Conservation (phyloP, 2,888 invertebrate genomes). For the Limnephilus lunatus region DNA sequence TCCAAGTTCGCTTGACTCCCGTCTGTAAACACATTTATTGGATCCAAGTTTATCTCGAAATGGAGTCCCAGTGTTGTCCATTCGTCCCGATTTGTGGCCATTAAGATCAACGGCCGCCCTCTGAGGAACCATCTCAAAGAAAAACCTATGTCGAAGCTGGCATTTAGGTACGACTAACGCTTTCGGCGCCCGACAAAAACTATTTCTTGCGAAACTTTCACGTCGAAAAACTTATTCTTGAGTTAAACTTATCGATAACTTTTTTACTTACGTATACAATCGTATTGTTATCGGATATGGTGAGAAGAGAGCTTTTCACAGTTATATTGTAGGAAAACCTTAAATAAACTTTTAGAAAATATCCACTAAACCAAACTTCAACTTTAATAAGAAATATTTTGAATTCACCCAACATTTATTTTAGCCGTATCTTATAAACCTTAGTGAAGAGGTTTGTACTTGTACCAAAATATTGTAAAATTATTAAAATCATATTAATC, state of each 20-base stretch:
- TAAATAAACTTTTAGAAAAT: not conserved
- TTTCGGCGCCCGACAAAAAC: not conserved
- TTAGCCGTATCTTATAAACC: no score
- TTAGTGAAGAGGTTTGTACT: no score
- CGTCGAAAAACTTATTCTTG: not conserved
- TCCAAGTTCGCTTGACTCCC: not conserved
- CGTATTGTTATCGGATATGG: not conserved
- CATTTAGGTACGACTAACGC: not conserved
- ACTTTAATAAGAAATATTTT: no score
- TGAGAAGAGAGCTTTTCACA: not conserved
- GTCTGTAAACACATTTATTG: constrained; percentile 18
- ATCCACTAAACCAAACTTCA: no score
- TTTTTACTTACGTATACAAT: not conserved
- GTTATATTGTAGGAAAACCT: not conserved
- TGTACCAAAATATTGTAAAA: no score
- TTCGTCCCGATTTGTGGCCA: constrained; percentile 50
- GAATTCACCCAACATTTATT: no score
- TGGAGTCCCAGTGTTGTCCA: constrained; percentile 21
- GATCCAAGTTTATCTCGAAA: constrained; percentile 17
- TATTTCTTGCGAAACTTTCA: not conserved
- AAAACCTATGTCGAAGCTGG: constrained; percentile 26
- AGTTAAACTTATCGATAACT: not conserved
- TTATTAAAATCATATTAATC: no score
- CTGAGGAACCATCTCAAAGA: constrained; percentile 34
- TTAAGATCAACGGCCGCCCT: constrained; percentile 23